Evolutionary conservation across 2,113 vertebrate species (phyloP).

Genomic region (Pholis gunnellus): DNA sequence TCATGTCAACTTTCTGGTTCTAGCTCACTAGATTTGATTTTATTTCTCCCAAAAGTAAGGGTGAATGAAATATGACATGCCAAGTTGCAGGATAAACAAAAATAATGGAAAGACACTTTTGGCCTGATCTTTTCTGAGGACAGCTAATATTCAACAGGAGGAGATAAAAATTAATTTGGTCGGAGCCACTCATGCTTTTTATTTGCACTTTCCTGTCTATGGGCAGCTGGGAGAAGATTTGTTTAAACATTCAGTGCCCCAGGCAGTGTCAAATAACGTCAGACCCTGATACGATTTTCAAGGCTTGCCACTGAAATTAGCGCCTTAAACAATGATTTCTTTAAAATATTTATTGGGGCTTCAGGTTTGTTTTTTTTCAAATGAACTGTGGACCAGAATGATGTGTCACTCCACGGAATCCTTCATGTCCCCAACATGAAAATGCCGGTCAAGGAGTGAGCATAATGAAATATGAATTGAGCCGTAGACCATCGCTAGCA

Average conservation of each 20-base stretch:
- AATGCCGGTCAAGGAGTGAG: constrained; percentile 83
- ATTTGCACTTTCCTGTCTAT: constrained; percentile 64
- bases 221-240: constrained; percentile 75
- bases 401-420: constrained; percentile 75
- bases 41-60: background rate
- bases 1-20: constrained; percentile 1
- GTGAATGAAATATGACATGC: constrained; percentile 35
- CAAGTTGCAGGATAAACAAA: constrained; percentile 47
- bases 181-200: constrained; percentile 71
- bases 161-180: constrained; percentile 66
- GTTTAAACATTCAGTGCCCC: constrained; percentile 80
- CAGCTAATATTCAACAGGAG: constrained; percentile 65
- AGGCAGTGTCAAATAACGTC: constrained; percentile 83
- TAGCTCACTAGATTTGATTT: constrained; percentile 10
- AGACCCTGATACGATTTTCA: constrained; percentile 78
- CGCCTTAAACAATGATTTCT: constrained; percentile 82
- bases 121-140: constrained; percentile 58
- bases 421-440: constrained; percentile 79
- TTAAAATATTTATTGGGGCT: constrained; percentile 67
- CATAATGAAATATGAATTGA: constrained; percentile 85
- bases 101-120: constrained; percentile 58
- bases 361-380: constrained; percentile 54
- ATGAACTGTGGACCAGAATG: constrained; percentile 69
- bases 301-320: constrained; percentile 77
- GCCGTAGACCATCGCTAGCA: constrained; percentile 75